Conservation (phyloP, 2,888 invertebrate genomes). For the Asteroscopus sphinx region DNA sequence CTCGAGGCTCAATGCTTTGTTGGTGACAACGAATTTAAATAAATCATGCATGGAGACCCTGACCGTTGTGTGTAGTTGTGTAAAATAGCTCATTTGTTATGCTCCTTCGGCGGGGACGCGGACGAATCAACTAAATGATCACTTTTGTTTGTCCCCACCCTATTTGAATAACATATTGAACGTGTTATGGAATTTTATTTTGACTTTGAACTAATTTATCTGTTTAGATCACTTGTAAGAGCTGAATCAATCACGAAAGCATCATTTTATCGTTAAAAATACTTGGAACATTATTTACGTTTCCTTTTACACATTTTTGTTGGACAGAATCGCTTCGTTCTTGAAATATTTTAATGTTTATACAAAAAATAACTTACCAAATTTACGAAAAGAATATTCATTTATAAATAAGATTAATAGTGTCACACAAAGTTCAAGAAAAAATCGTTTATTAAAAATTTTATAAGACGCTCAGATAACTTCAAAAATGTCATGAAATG, state of each 20-base stretch:
- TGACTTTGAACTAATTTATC: background rate
- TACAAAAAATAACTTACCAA: constrained; percentile 33
- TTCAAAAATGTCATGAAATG: constrained; percentile 41
- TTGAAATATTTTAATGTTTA: constrained; percentile 12
- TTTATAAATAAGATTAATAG: constrained; percentile 46
- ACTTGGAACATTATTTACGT: too few species aligned
- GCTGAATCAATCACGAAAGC: constrained; percentile 25
- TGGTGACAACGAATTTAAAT: constrained; percentile 58
- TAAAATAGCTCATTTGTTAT: constrained; percentile 51
- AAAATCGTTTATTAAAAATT: constrained; percentile 44
- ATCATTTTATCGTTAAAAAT: too few species aligned
- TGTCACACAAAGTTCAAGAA: constrained; percentile 46
- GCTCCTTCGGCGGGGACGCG: constrained; percentile 16
- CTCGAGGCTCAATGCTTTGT: constrained; percentile 37
- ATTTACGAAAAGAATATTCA: constrained; percentile 35
- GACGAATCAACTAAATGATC: constrained; percentile 21
- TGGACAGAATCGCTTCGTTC: constrained; percentile 4
- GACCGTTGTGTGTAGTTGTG: constrained; percentile 41
- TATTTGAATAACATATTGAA: constrained; percentile 30
- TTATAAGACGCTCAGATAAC: constrained; percentile 28
- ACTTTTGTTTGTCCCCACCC: constrained; percentile 25
- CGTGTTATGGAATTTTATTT: background rate
- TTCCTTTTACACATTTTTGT: constrained; percentile 25
- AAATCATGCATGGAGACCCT: constrained; percentile 61
- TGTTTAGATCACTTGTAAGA: constrained; percentile 20